Evolutionary conservation across 2,888 invertebrate genomes (phyloP), one percentile per base, ranked within the genome.

Genomic region (Limnephilus lunatus): DNA sequence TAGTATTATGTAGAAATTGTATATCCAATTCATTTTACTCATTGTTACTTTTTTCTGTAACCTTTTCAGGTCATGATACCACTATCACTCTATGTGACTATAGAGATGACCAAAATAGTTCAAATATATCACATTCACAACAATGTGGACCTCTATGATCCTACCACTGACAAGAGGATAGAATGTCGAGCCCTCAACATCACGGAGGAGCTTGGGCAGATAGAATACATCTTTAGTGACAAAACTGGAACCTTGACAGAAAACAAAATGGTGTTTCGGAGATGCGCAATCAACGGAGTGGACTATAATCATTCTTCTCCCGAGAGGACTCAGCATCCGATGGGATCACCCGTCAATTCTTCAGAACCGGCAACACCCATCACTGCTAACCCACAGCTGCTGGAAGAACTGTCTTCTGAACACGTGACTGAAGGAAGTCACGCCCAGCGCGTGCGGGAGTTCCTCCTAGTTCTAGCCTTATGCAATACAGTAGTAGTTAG

Each of bases 201-300:
- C 94, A 99, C 99, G 0, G 99, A 99, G 95, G 99, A 99, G 95
- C 96, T 99, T 94, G 99, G 99, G 1, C 99, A 99, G 96, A 97
- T 97, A 94, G 95, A 95, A 93, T 99, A 99, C 94, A 97, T 99
- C 94, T 99, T 99, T 95, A 99, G 98, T 15, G 99, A 99, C 95
- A 99, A 99, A 96, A 99, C 99, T 1, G 99, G 99, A 11, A 99
- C 99, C 2, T 96, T 99, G 92, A 99, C 99, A 0, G 99, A 99
- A 95, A 99, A 99, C 95, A 98, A 98, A 95, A 99, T 99, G 99
- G 97, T 99, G 94, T 99, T 99, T 95, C 97, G 98, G 92, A 97
- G 98, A 89, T 99, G 99, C 95, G 97, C 98, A 3, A 97, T 99
- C 44, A 98, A 97, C 39, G 99, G 99, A 0, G 97, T 97, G 82